A percentile compares a stretch with the other conserved stretches of the same genome.
These are phyloP conservation scores for Hucho hucho DNA, from an alignment of 2,113 vertebrate genomes.

Conservation along the genomic window DNA sequence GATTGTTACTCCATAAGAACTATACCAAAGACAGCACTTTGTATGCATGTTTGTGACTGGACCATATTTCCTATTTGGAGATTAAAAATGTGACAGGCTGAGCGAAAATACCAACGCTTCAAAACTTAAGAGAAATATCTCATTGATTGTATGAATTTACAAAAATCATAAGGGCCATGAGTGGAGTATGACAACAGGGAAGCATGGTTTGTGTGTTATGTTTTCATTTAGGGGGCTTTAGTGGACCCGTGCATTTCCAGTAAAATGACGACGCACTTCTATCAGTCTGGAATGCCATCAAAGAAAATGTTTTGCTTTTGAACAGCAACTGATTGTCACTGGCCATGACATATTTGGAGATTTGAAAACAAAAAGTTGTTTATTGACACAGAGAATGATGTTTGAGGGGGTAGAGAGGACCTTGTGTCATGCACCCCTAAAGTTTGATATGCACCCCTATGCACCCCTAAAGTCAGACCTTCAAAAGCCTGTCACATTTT, in stretches of 20 bases:
- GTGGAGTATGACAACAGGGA: background rate
- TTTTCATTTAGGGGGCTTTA: background rate
- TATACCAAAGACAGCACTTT: conserved; percentile 55
- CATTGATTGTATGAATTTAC: background rate
- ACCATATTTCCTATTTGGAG: conserved; percentile 34
- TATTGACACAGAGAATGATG: conserved; percentile 41
- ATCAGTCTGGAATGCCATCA: conserved; percentile 38
- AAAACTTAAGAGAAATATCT: background rate
- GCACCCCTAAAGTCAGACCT: conserved; percentile 30
- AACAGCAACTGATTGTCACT: conserved; percentile 30
- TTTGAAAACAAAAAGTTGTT: conserved; percentile 38
- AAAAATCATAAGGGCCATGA: background rate
- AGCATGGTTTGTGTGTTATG: background rate
- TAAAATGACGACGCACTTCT: conserved; percentile 38
- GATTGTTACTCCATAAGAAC: background rate
- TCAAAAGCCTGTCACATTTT: too few relatives aligned
- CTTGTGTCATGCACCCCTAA: conserved; percentile 24
- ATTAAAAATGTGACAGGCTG: conserved; percentile 12
- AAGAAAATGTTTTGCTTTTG: conserved; percentile 44
- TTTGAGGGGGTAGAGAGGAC: conserved; percentile 18
- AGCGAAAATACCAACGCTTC: conserved; percentile 10
- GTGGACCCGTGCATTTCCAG: conserved; percentile 34
- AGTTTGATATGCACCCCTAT: conserved; percentile 29
- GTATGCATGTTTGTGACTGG: conserved; percentile 24
- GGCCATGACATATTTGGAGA: conserved; percentile 36